phyloP scores from a whole-genome alignment of 2,888 invertebrate species.

The Drosophila eohydei region DNA sequence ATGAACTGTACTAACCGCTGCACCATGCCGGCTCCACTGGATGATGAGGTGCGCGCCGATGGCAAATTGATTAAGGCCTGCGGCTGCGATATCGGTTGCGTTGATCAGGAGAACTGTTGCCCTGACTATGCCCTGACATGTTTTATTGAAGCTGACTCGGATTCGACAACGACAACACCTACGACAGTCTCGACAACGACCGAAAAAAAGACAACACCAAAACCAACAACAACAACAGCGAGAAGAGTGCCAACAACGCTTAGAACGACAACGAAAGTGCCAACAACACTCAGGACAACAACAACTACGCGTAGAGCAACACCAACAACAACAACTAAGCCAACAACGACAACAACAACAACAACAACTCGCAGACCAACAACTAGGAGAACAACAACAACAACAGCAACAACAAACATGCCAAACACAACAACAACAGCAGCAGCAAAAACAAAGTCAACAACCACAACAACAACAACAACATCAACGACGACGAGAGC shows the following conservation, averaged over 20 bases:
- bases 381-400: slow-evolving; percentile 20
- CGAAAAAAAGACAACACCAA: slow-evolving; percentile 20
- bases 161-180: slow-evolving; percentile 7
- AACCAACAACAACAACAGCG: slow-evolving; percentile 1
- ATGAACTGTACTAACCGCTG: slow-evolving; percentile 72
- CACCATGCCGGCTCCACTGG: slow-evolving; percentile 29
- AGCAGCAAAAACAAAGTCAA: neutral
- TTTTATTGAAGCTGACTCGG: neutral
- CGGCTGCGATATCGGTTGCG: slow-evolving; percentile 87
- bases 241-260: slow-evolving; percentile 8
- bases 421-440: slow-evolving; percentile 17
- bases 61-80: slow-evolving; percentile 85
- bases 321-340: slow-evolving; percentile 10
- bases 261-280: slow-evolving; percentile 8
- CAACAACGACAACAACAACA: neutral
- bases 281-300: slow-evolving; percentile 16
- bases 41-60: accelerated
- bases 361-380: neutral
- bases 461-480: slow-evolving; percentile 1
- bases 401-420: slow-evolving; percentile 4
- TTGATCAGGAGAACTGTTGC: slow-evolving; percentile 87
- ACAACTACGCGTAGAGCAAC: slow-evolving; percentile 29
- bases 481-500: neutral
- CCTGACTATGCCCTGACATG: slow-evolving; percentile 86
- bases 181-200: slow-evolving; percentile 15